Evolutionary conservation across 2,797 vertebrate genomes (phyloP).

Genomic region (Aldrovandia affinis): DNA sequence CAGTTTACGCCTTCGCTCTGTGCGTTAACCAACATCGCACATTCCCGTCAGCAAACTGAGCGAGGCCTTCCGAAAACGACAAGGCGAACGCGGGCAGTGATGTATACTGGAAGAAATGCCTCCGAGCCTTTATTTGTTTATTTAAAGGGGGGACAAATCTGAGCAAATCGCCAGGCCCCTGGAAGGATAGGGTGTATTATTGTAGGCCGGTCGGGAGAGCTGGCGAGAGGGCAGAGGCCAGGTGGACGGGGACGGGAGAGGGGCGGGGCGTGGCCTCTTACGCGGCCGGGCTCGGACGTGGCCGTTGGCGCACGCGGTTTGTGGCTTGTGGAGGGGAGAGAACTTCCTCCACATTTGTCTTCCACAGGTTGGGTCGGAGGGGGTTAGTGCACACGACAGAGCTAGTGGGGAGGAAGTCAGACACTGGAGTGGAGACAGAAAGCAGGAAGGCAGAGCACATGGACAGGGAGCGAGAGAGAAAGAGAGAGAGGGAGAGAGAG

Average conservation of each 20-base stretch:
- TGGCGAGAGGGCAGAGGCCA: constrained; percentile 52
- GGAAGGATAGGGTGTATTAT: constrained; percentile 55
- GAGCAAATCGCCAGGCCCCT: not conserved
- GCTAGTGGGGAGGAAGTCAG: constrained; percentile 17
- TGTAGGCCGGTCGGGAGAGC: constrained; percentile 41
- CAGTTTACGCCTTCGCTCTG: not conserved
- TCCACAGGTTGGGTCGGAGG: not conserved
- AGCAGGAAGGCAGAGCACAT: constrained; percentile 27
- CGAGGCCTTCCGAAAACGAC: not conserved
- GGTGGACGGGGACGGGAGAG: constrained; percentile 24
- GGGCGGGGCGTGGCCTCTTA: not conserved
- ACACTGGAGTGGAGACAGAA: constrained; percentile 37
- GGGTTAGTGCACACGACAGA: constrained; percentile 29
- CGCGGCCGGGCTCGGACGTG: constrained; percentile 28
- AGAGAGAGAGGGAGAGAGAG: constrained; percentile 14
- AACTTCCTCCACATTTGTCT: constrained; percentile 39
- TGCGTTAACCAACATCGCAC: not conserved
- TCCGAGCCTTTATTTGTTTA: not conserved
- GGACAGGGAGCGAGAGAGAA: constrained; percentile 10
- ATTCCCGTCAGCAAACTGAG: not conserved
- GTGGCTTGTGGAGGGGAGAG: not conserved
- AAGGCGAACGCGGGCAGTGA: not conserved
- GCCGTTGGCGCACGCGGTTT: constrained; percentile 37
- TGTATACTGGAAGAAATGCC: not conserved
- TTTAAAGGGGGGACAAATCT: not conserved